Base-by-base conservation (phyloP, 2,797 vertebrate genomes). In the Microctenopoma lineatum region DNA sequence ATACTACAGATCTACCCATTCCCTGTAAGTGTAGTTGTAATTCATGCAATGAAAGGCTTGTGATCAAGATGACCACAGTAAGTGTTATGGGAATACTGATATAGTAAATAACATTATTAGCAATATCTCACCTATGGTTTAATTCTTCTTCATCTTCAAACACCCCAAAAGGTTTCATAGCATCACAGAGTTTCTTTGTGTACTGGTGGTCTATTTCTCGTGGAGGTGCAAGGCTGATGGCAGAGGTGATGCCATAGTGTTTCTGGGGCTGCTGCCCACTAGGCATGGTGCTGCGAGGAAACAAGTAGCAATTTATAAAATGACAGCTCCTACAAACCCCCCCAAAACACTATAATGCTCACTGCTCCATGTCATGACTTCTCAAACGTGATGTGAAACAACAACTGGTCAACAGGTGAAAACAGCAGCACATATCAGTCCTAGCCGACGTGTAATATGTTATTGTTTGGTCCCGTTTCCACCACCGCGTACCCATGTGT, bases 61-160 rank as follows among this genome's bases (percentile, higher is more conserved):
- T 3, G 15, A 0, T 16, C 46, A 46, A 51, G 8, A 39, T 14
- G 8, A 0, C n/a, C 3, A 2, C 6, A 16, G 11, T 4, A 1
- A 1, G 15, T 46, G 15, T 12, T 18, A 8, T 26, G 7, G 25
- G 21, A 7, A 15, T 36, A 21, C 21, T 21, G 21, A 21, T 21
- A 21, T 21, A 21, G 21, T 1, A 26, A 0, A 12, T 2, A n/a
- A 38, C 4, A 0, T 12, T 0, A 8, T 0, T 2, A 16, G 12
- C 1, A 4, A 14, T 15, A 59, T 6, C 86, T 87, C 85, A 98
- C 97, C 97, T 96, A 75, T 97, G 95, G 87, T 96, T 96, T 56
- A 97, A 82, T 77, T 98, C 96, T 74, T 96, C 95, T 79, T 97
- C 95, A 73, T 98, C 96, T 92, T 99, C 97, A 93, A 98, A 99